Evolutionary conservation across 2,888 invertebrate species (phyloP).

Genomic region (Polia nebulosa): DNA sequence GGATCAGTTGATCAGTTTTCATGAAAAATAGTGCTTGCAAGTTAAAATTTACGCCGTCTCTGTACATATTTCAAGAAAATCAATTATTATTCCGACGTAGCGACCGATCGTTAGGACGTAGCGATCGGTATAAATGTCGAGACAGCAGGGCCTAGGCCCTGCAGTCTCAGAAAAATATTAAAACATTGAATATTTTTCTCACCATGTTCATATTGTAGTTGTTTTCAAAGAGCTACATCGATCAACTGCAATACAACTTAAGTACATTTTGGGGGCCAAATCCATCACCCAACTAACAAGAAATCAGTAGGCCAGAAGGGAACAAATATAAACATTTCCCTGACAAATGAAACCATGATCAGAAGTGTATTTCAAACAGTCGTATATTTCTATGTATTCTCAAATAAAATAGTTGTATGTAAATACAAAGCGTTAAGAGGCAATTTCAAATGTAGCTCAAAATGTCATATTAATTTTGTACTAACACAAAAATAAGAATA

Average conservation of each 20-base stretch:
- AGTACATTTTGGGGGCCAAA: background rate
- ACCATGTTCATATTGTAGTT: background rate
- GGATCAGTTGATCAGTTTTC: too few species aligned
- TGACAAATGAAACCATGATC: background rate
- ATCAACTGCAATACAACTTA: background rate
- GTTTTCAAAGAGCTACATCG: background rate
- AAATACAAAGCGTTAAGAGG: constrained; percentile 44
- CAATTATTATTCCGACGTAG: too few species aligned
- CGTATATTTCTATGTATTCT: background rate
- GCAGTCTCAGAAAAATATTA: too few species aligned
- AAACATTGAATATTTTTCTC: background rate
- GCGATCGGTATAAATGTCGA: too few species aligned
- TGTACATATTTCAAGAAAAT: too few species aligned
- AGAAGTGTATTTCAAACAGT: background rate
- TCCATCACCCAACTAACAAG: background rate
- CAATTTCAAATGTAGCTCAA: constrained; percentile 43
- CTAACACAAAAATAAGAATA: constrained; percentile 37
- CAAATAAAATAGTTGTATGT: constrained; percentile 11
- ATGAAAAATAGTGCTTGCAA: too few species aligned
- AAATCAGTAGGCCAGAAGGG: background rate
- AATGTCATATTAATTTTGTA: constrained; percentile 22
- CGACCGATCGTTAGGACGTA: too few species aligned
- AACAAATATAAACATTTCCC: background rate
- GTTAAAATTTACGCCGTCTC: too few species aligned
- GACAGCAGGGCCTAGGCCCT: too few species aligned